These are phyloP conservation scores for Machaerirhynchus nigripectus DNA, from an alignment of 2,113 vertebrate genomes.

Conservation along the genomic window DNA sequence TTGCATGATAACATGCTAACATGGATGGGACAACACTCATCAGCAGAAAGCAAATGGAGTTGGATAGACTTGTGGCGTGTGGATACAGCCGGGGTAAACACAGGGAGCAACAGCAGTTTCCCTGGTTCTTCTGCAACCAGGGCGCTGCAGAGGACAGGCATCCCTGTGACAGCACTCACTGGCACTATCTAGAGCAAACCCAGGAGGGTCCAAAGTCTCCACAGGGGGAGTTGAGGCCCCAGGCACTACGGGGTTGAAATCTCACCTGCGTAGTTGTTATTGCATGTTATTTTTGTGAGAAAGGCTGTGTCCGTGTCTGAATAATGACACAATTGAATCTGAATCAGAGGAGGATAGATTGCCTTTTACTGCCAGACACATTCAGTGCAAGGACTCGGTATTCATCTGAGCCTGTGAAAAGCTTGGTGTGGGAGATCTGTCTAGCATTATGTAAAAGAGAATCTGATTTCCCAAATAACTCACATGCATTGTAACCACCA, in stretches of 20 bases:
- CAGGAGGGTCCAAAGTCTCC: background rate
- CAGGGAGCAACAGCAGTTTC: background rate
- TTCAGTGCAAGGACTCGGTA: background rate
- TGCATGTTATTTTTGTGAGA: background rate
- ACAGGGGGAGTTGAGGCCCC: background rate
- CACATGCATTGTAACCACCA: background rate
- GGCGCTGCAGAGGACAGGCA: accelerated
- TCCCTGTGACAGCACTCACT: background rate
- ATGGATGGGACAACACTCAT: background rate
- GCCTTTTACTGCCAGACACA: background rate
- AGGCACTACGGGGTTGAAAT: background rate
- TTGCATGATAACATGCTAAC: background rate
- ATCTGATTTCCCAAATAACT: conserved; percentile 10
- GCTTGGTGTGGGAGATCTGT: conserved; percentile 9
- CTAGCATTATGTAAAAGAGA: conserved; percentile 24
- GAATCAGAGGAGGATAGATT: background rate
- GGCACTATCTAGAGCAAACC: background rate
- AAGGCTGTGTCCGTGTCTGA: background rate
- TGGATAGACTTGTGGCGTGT: background rate
- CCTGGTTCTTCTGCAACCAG: background rate
- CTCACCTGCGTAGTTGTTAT: background rate
- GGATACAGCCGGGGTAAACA: background rate
- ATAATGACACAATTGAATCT: background rate
- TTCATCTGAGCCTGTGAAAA: background rate
- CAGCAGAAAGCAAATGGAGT: background rate